Evolutionary conservation across 2,888 invertebrate species (phyloP), one percentile per base, ranked within the genome.

Genomic region (Drosophila hamatofila): DNA sequence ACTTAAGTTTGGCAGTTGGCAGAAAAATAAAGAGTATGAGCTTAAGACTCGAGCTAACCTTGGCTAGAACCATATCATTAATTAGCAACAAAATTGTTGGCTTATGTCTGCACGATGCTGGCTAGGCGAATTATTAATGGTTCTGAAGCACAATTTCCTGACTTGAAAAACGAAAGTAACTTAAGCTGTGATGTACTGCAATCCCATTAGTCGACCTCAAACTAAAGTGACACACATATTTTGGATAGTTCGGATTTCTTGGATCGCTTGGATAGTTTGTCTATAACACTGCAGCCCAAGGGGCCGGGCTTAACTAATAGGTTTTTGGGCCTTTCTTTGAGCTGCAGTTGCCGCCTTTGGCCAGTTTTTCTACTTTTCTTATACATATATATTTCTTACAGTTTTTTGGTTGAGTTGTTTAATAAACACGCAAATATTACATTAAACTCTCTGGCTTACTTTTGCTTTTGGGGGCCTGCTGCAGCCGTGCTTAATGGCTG

Each of bases 391-490:
- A 35, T 55, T 44, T 44, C 42, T 33, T 14, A 7, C 8, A 39
- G 21, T 44, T 56, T 56, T 35, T 42, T 70, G 81, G 72, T 64
- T 68, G 66, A 71, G 64, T 74, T 83, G 85, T 89, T 89, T 85
- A 75, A 86, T 85, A 85, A 88, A 73, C 84, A 84, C 84, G 84
- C 90, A 83, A 84, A 89, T 88, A 77, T 88, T 88, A 76, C 90
- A 84, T 84, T 84, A 89, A 82, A 89, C 66, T 64, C 61, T 69
- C 57, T 63, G 62, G 44, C 25, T 48, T 66, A 73, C 84, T 78
- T 73, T 87, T 74, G 81, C 77, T 72, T 78, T 78, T 73, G 72
- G 57, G 44, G 60, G 60, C 55, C 46, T 48, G 60, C 39, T 56
- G 33, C 58, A 56, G 61, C 49, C 33, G 35, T 46, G 81, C 59